Conservation (phyloP, 2,888 invertebrate genomes). For the Epistrophe grossulariae region DNA sequence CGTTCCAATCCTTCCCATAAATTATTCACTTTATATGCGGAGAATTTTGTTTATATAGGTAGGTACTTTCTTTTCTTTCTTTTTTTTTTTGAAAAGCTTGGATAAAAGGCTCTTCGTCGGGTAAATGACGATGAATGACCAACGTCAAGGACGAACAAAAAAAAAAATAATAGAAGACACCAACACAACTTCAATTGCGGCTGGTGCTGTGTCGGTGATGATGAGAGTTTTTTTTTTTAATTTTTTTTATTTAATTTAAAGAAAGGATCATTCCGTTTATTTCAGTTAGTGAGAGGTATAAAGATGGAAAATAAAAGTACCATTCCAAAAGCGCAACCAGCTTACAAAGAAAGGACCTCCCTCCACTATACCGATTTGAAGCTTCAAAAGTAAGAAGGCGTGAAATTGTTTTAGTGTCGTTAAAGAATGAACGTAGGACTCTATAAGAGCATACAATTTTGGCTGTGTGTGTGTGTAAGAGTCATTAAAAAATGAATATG, state of each 20-base stretch:
- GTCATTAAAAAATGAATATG: constrained; percentile 11
- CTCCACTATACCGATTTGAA: not conserved
- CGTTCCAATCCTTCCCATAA: constrained; percentile 53
- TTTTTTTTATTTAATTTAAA: constrained; percentile 48
- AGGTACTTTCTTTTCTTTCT: not conserved
- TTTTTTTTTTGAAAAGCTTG: constrained; percentile 49
- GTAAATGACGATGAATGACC: constrained; percentile 47
- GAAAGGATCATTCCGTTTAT: constrained; percentile 57
- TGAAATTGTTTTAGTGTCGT: constrained; percentile 71
- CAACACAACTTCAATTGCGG: constrained; percentile 28
- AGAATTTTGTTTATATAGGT: constrained; percentile 65
- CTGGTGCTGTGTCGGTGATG: constrained; percentile 34
- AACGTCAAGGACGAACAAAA: constrained; percentile 28
- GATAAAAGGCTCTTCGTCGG: constrained; percentile 53
- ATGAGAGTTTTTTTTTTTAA: constrained; percentile 42
- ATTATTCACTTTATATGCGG: constrained; percentile 72
- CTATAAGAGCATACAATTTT: not conserved
- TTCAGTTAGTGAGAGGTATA: constrained; percentile 34
- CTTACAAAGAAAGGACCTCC: constrained; percentile 55
- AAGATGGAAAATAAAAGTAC: constrained; percentile 26
- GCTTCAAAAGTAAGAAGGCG: constrained; percentile 60
- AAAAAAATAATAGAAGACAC: constrained; percentile 22
- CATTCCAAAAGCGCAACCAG: constrained; percentile 56
- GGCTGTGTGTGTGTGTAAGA: constrained; percentile 14
- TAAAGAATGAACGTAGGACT: constrained; percentile 39